Base-by-base conservation (phyloP, 2,797 vertebrate genomes). In the Leptoclinus maculatus region DNA sequence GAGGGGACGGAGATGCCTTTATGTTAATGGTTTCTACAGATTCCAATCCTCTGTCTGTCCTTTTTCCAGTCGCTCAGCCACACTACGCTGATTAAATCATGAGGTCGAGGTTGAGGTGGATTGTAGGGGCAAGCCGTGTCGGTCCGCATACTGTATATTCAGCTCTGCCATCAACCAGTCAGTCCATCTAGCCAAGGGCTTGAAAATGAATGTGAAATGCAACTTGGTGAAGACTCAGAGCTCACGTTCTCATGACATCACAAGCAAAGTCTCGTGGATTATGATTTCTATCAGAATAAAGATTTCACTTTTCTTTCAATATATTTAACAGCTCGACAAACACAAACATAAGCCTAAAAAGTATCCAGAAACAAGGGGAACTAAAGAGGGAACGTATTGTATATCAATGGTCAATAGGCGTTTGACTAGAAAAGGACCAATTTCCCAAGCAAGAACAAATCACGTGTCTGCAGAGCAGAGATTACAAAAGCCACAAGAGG, bases 21-120 rank as follows among this genome's bases (percentile, higher is more conserved):
- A 90, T 76, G 90, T 86, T 95, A 94, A 95, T 92, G 91, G 74
- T 72, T 95, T 94, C 83, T 84, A 86, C 94, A 95, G 94, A 93
- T 90, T 88, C 81, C 77, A 68, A 64, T 74, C 78, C 79, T 76
- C 74, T 56, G 73, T 53, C 62, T 47, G 70, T 79, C 53, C 83
- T 92, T 93, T 94, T 87, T 89, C 91, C 91, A 92, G 86, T 81
- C 13, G 16, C 87, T 86, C 87, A 86, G 83, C 88, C 88, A 66
- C 81, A 74, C 78, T 45, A 56, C 36, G 58, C 86, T 88, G 86
- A 91, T 90, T 84, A 86, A 87, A 89, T 84, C 80, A 73, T 79
- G 71, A 87, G 81, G 80, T 71, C 12, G 23, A 76, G 74, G 80
- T 68, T 74, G 84, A 87, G 82, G 76, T 83, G 77, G 83, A 82